Base-by-base conservation (phyloP, 2,888 invertebrate genomes). In the Tricholauxania praeusta region DNA sequence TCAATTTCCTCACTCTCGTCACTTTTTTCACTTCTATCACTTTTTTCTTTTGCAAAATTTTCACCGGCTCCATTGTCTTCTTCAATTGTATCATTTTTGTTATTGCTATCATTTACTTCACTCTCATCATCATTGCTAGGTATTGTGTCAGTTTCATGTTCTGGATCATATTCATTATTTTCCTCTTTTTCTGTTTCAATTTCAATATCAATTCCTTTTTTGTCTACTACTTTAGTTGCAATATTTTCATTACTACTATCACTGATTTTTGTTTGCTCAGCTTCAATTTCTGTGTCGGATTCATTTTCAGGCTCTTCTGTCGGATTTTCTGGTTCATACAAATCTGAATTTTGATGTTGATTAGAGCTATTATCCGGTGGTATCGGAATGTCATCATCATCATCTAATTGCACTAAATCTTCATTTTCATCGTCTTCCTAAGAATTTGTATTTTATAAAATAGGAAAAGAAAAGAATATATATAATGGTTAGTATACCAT, bases 401-500 rank as follows among this genome's bases (percentile, higher is more conserved):
- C 87, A 78, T 85, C 86, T 80, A 86, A 84, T 83, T 87, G 87
- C 75, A 87, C 86, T 83, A 88, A 85, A 85, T 86, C 86, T 82
- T 88, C 87, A 76, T 87, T 86, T 80, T 84, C 85, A 79, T 87
- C 89, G 79, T 89, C 89, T 76, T 90, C 87, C 87, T 87, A 80
- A 80, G 80, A 81, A 82, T 80, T 79, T 89, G 81, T 89, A 89
- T 80, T 89, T 89, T 78, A 79, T 81, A 77, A 82, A 83, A 83
- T 82, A 82, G 82, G 83, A 89, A 86, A 87, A 86, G 82, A 77
- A 78, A 81, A 89, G 87, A 80, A 87, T 88, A 79, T 89, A 88
- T 81, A 88, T 89, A 79, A 89, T 89, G 79, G 89, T 86, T 90
- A 89, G 69, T 89, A 89, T 73, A 79, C 82, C 82, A 82, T 79